These are phyloP conservation scores for Coregonus clupeaformis DNA, from an alignment of 2,113 vertebrate species.

Conservation along the genomic window DNA sequence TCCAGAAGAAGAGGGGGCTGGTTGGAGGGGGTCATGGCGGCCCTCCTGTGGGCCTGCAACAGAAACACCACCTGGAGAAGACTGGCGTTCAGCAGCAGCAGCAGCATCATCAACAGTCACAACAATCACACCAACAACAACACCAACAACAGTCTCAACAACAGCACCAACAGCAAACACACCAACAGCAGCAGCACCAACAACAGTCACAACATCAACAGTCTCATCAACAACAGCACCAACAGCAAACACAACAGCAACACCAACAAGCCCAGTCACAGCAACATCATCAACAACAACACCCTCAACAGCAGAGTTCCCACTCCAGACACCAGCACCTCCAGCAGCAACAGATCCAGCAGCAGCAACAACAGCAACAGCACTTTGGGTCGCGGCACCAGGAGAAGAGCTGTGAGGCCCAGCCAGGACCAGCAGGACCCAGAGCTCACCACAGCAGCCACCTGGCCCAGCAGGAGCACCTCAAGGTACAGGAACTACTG, in stretches of 20 bases:
- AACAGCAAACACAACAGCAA: slow-evolving; percentile 84
- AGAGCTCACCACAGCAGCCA: slow-evolving; percentile 83
- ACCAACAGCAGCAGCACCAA: slow-evolving; percentile 63
- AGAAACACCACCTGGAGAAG: slow-evolving; percentile 81
- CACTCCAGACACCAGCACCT: slow-evolving; percentile 68
- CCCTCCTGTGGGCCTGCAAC: slow-evolving; percentile 83
- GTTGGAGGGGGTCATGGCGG: slow-evolving; percentile 81
- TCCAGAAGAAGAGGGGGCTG: slow-evolving; percentile 90
- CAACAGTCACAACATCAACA: slow-evolving; percentile 84
- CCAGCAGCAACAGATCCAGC: slow-evolving; percentile 60
- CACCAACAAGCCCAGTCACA: slow-evolving; percentile 66
- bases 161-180: slow-evolving; percentile 73
- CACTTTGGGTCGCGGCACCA: slow-evolving; percentile 75
- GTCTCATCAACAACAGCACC: slow-evolving; percentile 80
- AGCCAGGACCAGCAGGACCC: slow-evolving; percentile 69
- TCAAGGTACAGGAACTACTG: slow-evolving; percentile 55
- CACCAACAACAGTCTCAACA: slow-evolving; percentile 71
- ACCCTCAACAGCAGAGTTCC: slow-evolving; percentile 77
- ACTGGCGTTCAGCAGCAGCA: slow-evolving; percentile 75
- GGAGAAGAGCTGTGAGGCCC: slow-evolving; percentile 92
- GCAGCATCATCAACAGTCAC: slow-evolving; percentile 73
- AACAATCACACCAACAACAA: slow-evolving; percentile 81
- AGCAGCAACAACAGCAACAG: slow-evolving; percentile 61
- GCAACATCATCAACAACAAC: slow-evolving; percentile 77
- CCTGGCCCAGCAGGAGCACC: slow-evolving; percentile 79